Percentiles rank a stretch among this genome's conserved stretches.
Evolutionary conservation across 2,113 vertebrate genomes (phyloP).

Genomic region (Saguinus midas): DNA sequence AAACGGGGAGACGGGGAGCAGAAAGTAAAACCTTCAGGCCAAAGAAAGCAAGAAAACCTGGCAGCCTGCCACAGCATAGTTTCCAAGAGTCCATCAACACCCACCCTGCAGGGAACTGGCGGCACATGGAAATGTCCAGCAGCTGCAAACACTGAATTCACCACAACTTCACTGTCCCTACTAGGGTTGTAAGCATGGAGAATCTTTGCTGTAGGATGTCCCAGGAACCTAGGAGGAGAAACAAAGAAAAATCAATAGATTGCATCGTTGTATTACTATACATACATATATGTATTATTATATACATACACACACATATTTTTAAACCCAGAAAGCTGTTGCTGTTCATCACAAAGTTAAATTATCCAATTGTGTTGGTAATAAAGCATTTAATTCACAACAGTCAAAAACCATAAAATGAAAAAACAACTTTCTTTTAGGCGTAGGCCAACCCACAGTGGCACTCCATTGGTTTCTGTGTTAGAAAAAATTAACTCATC

Average conservation of each 20-base stretch:
- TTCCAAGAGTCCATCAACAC: constrained; percentile 83
- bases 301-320: not conserved
- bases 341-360: not conserved
- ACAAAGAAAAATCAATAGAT: not conserved
- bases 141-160: constrained; percentile 96
- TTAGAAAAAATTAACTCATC: not conserved
- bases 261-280: not conserved
- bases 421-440: not conserved
- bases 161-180: constrained; percentile 92
- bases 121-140: constrained; percentile 97
- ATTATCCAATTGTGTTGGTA: constrained; percentile 11
- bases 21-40: constrained; percentile 69
- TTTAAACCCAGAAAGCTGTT: constrained; percentile 5
- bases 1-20: constrained; percentile 65
- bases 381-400: not conserved
- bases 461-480: not conserved
- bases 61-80: constrained; percentile 73
- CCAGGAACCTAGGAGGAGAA: constrained; percentile 86
- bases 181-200: constrained; percentile 95
- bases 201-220: constrained; percentile 93
- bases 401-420: not conserved
- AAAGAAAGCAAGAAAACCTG: constrained; percentile 77
- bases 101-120: constrained; percentile 94
- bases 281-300: not conserved
- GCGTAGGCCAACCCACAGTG: not conserved